Base-by-base conservation (phyloP, 2,797 vertebrate species). In the Sebastes steindachneri region DNA sequence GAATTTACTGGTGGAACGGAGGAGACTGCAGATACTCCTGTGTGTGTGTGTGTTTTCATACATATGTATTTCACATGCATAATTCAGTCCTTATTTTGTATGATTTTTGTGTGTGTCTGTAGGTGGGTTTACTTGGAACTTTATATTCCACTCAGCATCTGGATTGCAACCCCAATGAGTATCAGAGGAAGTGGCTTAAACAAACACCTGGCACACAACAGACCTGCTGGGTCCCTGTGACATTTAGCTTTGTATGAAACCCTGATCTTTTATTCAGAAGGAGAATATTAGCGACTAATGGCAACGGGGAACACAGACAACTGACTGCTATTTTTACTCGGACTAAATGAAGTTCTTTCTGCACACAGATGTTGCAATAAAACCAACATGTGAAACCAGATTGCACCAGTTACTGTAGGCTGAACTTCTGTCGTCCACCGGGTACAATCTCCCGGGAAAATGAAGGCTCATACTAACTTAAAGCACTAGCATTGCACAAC, bases 11-110 rank as follows among this genome's bases (percentile, higher is more conserved):
- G 9, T 55, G 25, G 68, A 58, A 69, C 23, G 28, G 53, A 37
- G 17, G 57, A 35, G 53, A 14, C 35, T 53, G 75, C 53, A 57
- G 9, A 57, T 59, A 80, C 55, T 41, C 37, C 29, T 60, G 14
- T 72, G 77, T 59, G 33, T 72, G 55, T 68, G 79, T 58, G 31
- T 31, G 26, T 73, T 79, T 80, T 63, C 51, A 85, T 79, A 68
- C 68, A 68, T 68, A 65, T 70, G 15, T 70, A 74, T 87, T 68
- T 55, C 14, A 67, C 29, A 82, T 74, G 55, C 75, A 80, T 86
- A 64, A 78, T 74, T 84, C 64, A 77, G 15, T 8, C 64, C 6
- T n/a, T 19, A 31, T 57, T 84, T 81, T 73, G 29, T 64, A 62
- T 55, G 26, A 12, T 25, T 45, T 63, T 14, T 79, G 26, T 69